Base-by-base conservation (phyloP, 2,113 vertebrate genomes). In the Oncorhynchus kisutch region DNA sequence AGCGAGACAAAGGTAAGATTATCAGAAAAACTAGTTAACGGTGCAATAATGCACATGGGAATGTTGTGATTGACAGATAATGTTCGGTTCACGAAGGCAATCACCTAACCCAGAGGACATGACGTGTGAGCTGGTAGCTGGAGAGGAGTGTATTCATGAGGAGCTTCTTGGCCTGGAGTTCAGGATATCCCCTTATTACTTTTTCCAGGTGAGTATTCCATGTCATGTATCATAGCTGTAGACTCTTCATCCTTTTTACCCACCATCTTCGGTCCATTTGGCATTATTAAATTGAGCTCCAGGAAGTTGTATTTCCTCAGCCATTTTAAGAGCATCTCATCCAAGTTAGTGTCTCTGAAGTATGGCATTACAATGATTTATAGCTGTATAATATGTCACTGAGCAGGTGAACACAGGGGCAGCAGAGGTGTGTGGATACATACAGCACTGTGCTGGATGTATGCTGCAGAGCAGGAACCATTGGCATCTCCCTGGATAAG, bases 401-500 rank as follows among this genome's bases (percentile, higher is more conserved):
- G 20, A 65, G 8, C 68, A 99, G 98, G 95, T 99, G 25, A 99
- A 99, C 82, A 99, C 97, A 0, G 92, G 85, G 5, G 98, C 95
- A 27, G 96, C 98, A 0, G 98, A 99, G 82, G 94, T n/a, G n/a
- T n/a, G n/a, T 98, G 88, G 93, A 94, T 22, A 78, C 86, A 0
- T 93, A 94, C 74, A 96, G 94, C 86, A 97, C 93, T 0, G 94
- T 99, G 1, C 89, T 99, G 79, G 97, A 99, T 2, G 91, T 99
- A 7, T 99, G 98, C 83, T 99, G 98, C 5, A 97, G 98, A 16
- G 99, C 97, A 0, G 98, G 98, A 79, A 97, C 98, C 75, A 99
- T 99, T 1, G 96, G 98, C 54, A 94, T 99, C 80, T 97, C 96
- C n/a, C 85, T 99, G 77, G 98, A 97, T 2, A 96, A 93, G 94